phyloP scores from a whole-genome alignment of 2,797 vertebrate species.

The Onychomys arenicola region DNA sequence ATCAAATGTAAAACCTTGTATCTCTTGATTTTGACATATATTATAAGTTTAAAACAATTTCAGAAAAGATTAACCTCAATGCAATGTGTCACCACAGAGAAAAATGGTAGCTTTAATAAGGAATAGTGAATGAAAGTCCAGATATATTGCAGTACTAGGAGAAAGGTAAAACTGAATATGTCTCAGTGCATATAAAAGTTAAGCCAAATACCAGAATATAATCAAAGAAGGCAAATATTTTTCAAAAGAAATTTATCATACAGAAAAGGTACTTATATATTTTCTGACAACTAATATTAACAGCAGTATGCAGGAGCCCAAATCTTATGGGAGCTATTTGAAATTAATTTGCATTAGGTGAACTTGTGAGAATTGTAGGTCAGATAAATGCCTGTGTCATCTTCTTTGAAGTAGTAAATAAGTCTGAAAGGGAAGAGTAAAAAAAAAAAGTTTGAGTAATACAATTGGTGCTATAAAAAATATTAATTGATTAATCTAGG shows the following conservation, averaged over 20 bases:
- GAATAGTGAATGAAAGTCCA: background rate
- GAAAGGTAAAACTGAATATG: background rate
- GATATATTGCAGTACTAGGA: background rate
- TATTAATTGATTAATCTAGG: background rate
- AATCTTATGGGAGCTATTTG: conserved; percentile 44
- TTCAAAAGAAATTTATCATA: conserved; percentile 34
- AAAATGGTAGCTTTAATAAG: background rate
- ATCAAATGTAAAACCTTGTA: background rate
- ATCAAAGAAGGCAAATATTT: background rate
- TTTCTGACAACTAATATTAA: conserved; percentile 54
- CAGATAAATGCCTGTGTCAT: conserved; percentile 36
- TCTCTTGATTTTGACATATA: conserved; percentile 31
- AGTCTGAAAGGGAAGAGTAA: background rate
- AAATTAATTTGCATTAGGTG: conserved; percentile 43
- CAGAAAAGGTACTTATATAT: background rate
- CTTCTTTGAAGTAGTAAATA: conserved; percentile 28
- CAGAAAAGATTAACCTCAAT: background rate
- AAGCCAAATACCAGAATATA: conserved; percentile 3
- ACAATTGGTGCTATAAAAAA: background rate
- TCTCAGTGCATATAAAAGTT: background rate
- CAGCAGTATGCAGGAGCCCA: conserved; percentile 35
- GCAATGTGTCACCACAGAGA: background rate
- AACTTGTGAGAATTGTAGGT: conserved; percentile 48
- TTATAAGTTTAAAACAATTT: background rate
- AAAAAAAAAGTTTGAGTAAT: background rate